Base-by-base conservation (phyloP, 2,888 invertebrate species). In the Drosophila mercatorum region DNA sequence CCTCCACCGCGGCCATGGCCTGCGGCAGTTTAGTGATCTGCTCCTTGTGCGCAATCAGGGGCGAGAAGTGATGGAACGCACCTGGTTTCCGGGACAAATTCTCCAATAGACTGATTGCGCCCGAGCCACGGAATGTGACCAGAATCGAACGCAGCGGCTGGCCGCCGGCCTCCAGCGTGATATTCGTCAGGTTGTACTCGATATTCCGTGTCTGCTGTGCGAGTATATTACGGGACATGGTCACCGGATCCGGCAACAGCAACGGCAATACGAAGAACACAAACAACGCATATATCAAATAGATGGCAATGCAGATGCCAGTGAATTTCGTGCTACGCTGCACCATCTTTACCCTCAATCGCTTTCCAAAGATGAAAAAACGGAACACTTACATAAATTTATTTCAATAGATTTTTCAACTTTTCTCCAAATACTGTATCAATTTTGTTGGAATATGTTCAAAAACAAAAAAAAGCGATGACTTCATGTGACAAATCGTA, bases 21-120 rank as follows among this genome's bases (percentile, higher is more conserved):
- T 36, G 2, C 0, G 5, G 4, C 12, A 47, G 52, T 0, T 65
- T 40, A 0, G 22, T 70, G 3, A 52, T 17, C 1, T 65, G 77
- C 5, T 44, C 41, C 11, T 59, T 51, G 41, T 77, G 59, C 4
- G 68, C 73, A 2, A 85, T 51, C 6, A 85, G 38, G 0, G 85
- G 88, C 0, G 74, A 68, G 53, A 72, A 85, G 36, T 89, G 85
- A 62, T 89, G 81, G 70, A 72, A 85, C 14, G 82, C 72, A 2
- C 85, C 85, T 2, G 89, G 77, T 44, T 81, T 74, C 1, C 66
- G 55, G 2, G 88, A 56, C 11, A 85, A 22, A 7, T 63, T 53
- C 7, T 89, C 72, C 31, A 87, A 63, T 14, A 89, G 52, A 4
- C 52, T 40, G 0, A 81, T 40, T 1, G 81, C 81, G 0, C 88